Base-by-base conservation (phyloP, 2,888 invertebrate genomes). In the Leptinotarsa haldemani region DNA sequence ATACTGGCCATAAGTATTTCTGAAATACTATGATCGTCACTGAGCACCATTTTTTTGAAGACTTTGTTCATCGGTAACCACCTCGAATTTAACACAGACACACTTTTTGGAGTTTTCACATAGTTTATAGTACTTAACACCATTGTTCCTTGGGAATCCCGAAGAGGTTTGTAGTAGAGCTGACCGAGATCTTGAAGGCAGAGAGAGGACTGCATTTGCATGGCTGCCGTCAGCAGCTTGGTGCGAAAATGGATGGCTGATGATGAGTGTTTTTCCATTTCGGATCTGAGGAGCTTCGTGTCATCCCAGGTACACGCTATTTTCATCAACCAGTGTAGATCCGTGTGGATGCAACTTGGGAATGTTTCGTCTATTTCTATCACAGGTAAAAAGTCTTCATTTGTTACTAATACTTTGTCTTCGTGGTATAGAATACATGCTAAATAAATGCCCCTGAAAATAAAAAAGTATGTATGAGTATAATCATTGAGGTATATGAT, bases 291-390 rank as follows among this genome's bases (percentile, higher is more conserved):
- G 3, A 94, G 92, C 84, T 97, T 97, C 9, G 97, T 96, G 85
- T 98, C 97, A 82, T 98, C 97, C 99, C 99, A 99, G 0, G 96
- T 95, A 86, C 97, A 97, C 0, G 98, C 95, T 52, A 98, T 94
- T 50, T 84, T 82, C 95, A 99, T 97, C 30, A 99, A 90, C 99
- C 99, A 99, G 86, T 98, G 96, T 87, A 97, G 96, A 88, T 99
- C 99, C 75, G 93, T 93, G 86, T 97, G 94, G 77, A 98, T 93
- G 79, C 95, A 95, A 82, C 94, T 95, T 63, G 97, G 96, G 87
- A 96, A 97, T 48, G 95, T 95, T 88, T 98, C 98, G 86, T 98
- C 98, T 67, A 99, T 95, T 89, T 98, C 98, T 83, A 99, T 95
- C 74, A 98, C 96, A 0, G 99, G 99, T 76, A 99, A 90, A 87